Conservation (phyloP, 2,113 vertebrate genomes). For the Mormoops blainvillei region DNA sequence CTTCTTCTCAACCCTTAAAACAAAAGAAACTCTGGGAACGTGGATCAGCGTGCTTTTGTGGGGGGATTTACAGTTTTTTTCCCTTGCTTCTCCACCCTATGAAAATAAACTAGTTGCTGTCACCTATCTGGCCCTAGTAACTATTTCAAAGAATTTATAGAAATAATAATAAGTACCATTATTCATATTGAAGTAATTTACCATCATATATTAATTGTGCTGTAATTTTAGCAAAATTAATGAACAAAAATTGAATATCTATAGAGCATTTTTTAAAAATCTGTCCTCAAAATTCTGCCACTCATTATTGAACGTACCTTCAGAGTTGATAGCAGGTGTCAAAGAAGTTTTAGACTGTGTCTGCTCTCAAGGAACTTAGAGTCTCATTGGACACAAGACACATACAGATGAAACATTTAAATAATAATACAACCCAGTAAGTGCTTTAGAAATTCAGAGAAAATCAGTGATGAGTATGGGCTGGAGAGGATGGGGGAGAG, state of each 20-base stretch:
- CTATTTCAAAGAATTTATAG: slow-evolving; percentile 39
- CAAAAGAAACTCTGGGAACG: slow-evolving; percentile 68
- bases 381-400: slow-evolving; percentile 54
- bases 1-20: slow-evolving; percentile 70
- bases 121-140: slow-evolving; percentile 34
- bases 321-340: slow-evolving; percentile 49
- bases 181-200: slow-evolving; percentile 1
- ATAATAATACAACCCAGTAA: slow-evolving; percentile 32
- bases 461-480: background rate
- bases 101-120: slow-evolving; percentile 62
- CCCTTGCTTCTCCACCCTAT: background rate
- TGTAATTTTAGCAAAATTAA: slow-evolving; percentile 60
- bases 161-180: background rate
- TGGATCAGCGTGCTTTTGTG: slow-evolving; percentile 67
- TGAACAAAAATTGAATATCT: slow-evolving; percentile 34
- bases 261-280: background rate
- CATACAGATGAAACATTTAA: slow-evolving; percentile 49
- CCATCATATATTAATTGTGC: background rate
- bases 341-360: slow-evolving; percentile 57
- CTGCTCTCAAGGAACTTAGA: slow-evolving; percentile 40
- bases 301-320: slow-evolving; percentile 31
- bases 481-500: background rate
- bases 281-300: slow-evolving; percentile 23
- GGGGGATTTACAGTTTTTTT: slow-evolving; percentile 56
- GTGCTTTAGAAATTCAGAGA: slow-evolving; percentile 49